Evolutionary conservation across 2,113 vertebrate genomes (phyloP).

Genomic region (Chaetorhynchus papuensis): DNA sequence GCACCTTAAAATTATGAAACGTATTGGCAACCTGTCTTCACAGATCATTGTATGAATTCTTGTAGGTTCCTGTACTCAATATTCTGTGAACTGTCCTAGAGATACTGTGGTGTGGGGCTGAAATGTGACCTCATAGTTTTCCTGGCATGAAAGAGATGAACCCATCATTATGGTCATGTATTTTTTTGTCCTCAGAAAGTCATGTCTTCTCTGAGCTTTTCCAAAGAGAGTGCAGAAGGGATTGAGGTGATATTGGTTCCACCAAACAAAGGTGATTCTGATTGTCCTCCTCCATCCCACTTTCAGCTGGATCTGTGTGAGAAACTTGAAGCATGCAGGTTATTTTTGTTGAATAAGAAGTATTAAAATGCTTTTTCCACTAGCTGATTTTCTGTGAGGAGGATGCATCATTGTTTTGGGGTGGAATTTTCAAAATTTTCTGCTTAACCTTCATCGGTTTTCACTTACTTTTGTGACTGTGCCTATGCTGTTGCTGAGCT

Average conservation of each 20-base stretch:
- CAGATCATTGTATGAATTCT: neutral
- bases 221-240: neutral
- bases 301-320: neutral
- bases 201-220: neutral
- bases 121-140: neutral
- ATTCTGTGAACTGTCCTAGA: neutral
- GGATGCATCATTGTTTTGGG: neutral
- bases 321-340: neutral
- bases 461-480: neutral
- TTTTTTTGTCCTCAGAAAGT: neutral
- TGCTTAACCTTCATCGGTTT: neutral
- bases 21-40: neutral
- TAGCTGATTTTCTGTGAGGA: neutral
- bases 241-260: neutral
- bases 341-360: neutral
- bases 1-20: neutral
- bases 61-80: neutral
- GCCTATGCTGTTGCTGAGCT: neutral
- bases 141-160: neutral
- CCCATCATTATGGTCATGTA: neutral
- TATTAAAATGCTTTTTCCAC: neutral
- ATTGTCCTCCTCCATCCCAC: neutral
- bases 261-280: neutral
- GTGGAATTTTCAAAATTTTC: neutral
- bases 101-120: accelerated